phyloP scores from a whole-genome alignment of 2,113 vertebrate genomes.

The Shinisaurus crocodilurus region DNA sequence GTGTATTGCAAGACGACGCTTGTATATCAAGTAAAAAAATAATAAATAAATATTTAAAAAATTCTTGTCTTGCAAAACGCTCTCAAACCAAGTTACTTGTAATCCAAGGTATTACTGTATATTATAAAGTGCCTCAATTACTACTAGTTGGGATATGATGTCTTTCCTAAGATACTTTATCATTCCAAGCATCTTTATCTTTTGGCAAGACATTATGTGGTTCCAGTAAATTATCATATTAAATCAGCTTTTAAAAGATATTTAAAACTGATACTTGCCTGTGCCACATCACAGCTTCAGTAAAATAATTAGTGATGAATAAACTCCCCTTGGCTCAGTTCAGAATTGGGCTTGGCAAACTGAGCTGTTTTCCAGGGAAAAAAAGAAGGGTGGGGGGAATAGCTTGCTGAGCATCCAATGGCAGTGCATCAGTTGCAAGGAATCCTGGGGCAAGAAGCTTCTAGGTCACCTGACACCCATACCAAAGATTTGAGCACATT shows the following conservation, averaged over 20 bases:
- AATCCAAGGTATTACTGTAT: slow-evolving; percentile 2
- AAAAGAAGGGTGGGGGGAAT: too few species aligned
- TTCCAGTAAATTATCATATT: neutral
- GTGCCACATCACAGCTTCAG: neutral
- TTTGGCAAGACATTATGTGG: neutral
- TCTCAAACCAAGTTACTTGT: too few species aligned
- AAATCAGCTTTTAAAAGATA: neutral
- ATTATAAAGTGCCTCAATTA: neutral
- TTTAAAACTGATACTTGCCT: neutral
- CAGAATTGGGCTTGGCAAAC: neutral
- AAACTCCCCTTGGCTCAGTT: neutral
- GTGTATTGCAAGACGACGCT: too few species aligned
- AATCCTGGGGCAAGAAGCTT: neutral
- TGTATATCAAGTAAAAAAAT: too few species aligned
- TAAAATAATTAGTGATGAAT: neutral
- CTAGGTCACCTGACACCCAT: neutral
- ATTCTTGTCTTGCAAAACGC: too few species aligned
- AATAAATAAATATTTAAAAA: too few species aligned
- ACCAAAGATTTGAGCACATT: neutral
- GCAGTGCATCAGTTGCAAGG: neutral
- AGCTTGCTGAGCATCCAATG: neutral
- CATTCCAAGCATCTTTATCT: slow-evolving; percentile 6
- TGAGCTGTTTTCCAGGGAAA: neutral
- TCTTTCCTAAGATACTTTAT: neutral
- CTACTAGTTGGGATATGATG: neutral